Base-by-base conservation (phyloP, 2,113 vertebrate genomes). In the Pangasianodon gigas region DNA sequence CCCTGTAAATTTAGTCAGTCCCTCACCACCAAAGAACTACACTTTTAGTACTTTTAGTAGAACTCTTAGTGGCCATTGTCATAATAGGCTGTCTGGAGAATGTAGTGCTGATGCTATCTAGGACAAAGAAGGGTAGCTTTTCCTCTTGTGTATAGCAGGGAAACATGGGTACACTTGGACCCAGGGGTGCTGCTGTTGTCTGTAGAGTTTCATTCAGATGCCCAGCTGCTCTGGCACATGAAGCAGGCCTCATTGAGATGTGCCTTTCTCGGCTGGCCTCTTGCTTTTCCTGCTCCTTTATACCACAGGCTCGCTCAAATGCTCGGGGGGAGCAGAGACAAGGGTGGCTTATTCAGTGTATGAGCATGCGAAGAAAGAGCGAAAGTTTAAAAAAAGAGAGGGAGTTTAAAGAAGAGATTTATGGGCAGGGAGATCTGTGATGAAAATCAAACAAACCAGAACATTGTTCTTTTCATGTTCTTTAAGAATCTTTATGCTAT, bases 201-300 rank as follows among this genome's bases (percentile, higher is more conserved):
- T 81, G 52, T 58, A 51, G 60, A 18, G 62, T 52, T 74, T 90
- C 91, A 94, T 95, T 94, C 92, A 95, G 90, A 92, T 71, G 71
- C 91, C 91, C 94, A 95, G 93, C 94, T 94, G 93, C 91, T 84
- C 92, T 92, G 94, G 94, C 94, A 93, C 88, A 91, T 92, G 93
- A 94, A 94, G 92, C 92, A 85, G 44, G 46, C 52, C 74, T 84
- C 79, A 92, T 89, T 92, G 84, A 89, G 77, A 54, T 29, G 32
- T 86, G 44, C 18, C 74, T 87, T 46, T 89, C 81, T 81, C 84
- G 84, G 84, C 89, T 87, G 89, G 89, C 89, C 91, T 87, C 75
- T 91, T 84, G 67, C 88, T 84, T 87, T 89, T 87, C 74, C 85
- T 90, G 77, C 87, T 90, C 52, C 60, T 84, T 83, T 58, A 89